Base-by-base conservation (phyloP, 2,113 vertebrate species). In the Hippocampus guttulatus region DNA sequence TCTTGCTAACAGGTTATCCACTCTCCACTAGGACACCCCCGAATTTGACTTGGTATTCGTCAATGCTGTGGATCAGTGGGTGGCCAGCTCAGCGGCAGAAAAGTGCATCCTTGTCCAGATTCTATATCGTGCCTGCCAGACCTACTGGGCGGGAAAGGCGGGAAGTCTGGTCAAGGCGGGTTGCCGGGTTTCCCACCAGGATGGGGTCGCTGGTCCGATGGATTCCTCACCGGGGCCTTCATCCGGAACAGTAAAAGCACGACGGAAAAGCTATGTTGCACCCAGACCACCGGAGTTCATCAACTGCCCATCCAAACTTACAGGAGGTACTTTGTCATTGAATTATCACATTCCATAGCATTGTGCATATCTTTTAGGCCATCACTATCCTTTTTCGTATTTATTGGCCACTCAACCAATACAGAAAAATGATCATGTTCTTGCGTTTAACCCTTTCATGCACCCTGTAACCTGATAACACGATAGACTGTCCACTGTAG, bases 11-110 rank as follows among this genome's bases (percentile, higher is more conserved):
- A 49, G 30, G 16, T 47, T 73, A 8, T n/a, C 57, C 70, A 77
- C 43, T 25, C 25, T 70, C 33, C 21, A 69, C 64, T 79, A 98
- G 96, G 96, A 98, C 83, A 94, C 91, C 54, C 93, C 96, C 52
- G 96, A 98, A 86, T 98, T 98, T 65, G 95, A 98, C 85, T 88
- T 98, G 80, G 83, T 94, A 15, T 98, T 98, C 91, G 95, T 98
- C 89, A 95, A 94, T 70, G 76, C 92, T 8, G 91, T 92, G 87
- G 96, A 98, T 90, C 95, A 96, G 73, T 98, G 96, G 96, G 91
- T 94, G 75, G 94, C 96, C 76, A 92, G 87, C 80, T 95, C 95
- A 43, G 92, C 95, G 40, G 95, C 94, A 33, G 96, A 98, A 89
- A 98, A 98, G 85, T 94, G 93, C 82, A 93, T 95, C 49, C 96